phyloP scores from a whole-genome alignment of 2,888 invertebrate species.

The Formica aserva region DNA sequence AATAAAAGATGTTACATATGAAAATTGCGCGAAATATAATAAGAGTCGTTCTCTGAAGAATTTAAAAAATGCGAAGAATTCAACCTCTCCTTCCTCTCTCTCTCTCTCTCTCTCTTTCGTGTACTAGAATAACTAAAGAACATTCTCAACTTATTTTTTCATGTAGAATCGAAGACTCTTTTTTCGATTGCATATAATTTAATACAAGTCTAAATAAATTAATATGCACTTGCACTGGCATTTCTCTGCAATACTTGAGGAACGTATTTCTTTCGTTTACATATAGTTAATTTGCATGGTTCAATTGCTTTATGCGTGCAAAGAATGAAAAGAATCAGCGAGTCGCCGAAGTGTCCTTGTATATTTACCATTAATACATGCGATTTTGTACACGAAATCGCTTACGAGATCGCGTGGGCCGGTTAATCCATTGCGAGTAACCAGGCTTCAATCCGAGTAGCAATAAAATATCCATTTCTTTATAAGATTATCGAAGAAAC shows the following conservation, averaged over 20 bases:
- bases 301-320: background rate
- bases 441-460: constrained; percentile 5
- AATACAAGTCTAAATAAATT: background rate
- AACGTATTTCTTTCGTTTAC: background rate
- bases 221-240: background rate
- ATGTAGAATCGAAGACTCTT: background rate
- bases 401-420: background rate
- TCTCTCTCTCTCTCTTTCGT: background rate
- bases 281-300: constrained; percentile 6
- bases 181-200: background rate
- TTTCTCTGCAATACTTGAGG: background rate
- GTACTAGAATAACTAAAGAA: background rate
- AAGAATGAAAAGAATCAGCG: background rate
- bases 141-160: background rate
- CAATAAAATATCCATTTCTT: constrained; percentile 24
- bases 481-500: background rate
- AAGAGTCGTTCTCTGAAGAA: background rate
- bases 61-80: background rate
- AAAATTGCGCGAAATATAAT: background rate
- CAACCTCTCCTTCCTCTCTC: background rate
- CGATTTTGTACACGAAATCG: constrained; percentile 8
- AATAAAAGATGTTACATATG: background rate
- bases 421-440: constrained; percentile 3
- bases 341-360: constrained; percentile 3
- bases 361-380: background rate